These are phyloP conservation scores for Campoplex nolae DNA, from an alignment of 2,888 invertebrate genomes.

Conservation along the genomic window DNA sequence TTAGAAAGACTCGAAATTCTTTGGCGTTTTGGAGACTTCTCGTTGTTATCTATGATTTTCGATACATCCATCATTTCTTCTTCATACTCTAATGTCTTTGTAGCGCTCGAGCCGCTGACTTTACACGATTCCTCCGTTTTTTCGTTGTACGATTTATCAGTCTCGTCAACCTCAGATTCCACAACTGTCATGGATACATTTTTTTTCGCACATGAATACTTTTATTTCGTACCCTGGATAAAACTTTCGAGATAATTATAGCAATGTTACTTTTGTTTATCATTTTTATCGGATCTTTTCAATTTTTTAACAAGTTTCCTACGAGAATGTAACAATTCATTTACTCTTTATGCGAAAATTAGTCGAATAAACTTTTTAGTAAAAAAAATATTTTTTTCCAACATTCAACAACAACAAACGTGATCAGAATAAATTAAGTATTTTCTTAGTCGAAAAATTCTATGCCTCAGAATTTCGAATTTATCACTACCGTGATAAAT, in stretches of 20 bases:
- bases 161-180: constrained; percentile 61
- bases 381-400: no score
- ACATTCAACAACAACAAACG: no score
- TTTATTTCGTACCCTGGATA: not conserved
- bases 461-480: no score
- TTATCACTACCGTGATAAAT: no score
- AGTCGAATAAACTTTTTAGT: no score
- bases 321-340: no score
- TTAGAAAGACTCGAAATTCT: constrained; percentile 21
- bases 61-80: constrained; percentile 9
- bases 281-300: no score
- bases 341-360: no score
- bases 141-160: constrained; percentile 47
- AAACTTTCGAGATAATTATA: not conserved
- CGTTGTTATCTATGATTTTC: not conserved
- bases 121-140: constrained; percentile 15
- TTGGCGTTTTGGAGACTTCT: constrained; percentile 12
- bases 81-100: constrained; percentile 28
- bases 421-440: no score
- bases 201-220: constrained; percentile 23
- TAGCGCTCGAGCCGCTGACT: not conserved
- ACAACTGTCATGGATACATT: constrained; percentile 65
- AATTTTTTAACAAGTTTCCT: no score
- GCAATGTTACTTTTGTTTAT: no score
- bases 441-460: no score